Evolutionary conservation across 2,888 invertebrate genomes (phyloP).

Genomic region (Amiota mariae): DNA sequence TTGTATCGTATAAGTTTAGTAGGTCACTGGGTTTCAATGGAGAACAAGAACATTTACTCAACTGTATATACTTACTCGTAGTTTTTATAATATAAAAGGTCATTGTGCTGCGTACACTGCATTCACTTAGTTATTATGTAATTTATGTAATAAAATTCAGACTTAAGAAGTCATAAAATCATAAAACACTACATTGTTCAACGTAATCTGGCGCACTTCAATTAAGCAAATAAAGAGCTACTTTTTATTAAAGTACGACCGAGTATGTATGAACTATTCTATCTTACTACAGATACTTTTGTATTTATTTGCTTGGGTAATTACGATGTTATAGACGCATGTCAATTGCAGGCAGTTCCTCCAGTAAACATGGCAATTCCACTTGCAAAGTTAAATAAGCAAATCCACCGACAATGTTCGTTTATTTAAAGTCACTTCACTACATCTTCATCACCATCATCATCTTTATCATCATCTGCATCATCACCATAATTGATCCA

Average conservation of each 20-base stretch:
- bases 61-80: background rate
- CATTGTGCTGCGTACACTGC: background rate
- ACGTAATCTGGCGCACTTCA: slow-evolving; percentile 16
- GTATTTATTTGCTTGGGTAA: slow-evolving; percentile 55
- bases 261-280: no score
- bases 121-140: background rate
- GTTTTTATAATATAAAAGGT: background rate
- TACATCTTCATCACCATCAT: no score
- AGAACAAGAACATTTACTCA: no score
- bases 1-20: slow-evolving; percentile 1
- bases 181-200: background rate
- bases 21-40: slow-evolving; percentile 3
- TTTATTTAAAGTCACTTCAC: no score
- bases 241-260: slow-evolving; percentile 1
- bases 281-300: background rate
- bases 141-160: background rate
- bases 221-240: slow-evolving; percentile 2
- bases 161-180: background rate
- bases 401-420: background rate
- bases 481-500: no score
- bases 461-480: no score
- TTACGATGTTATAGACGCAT: slow-evolving; percentile 55
- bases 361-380: background rate
- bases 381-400: slow-evolving; percentile 3
- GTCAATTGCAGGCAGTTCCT: slow-evolving; percentile 43